Percentiles rank a stretch among this genome's conserved stretches.
Evolutionary conservation across 2,888 invertebrate species (phyloP).

Genomic region (Parthenolecanium corni): DNA sequence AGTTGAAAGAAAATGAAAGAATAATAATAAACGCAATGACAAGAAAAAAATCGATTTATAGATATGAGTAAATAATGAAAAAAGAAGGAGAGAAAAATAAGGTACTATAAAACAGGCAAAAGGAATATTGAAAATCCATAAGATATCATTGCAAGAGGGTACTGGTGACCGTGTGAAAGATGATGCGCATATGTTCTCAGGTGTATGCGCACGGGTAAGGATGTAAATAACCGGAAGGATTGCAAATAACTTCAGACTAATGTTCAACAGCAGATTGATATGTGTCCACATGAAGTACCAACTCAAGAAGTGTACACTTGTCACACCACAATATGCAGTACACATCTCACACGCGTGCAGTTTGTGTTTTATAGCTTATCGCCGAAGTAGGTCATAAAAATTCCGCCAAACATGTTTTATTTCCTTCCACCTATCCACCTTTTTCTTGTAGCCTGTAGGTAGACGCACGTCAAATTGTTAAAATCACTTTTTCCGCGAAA

Average conservation of each 20-base stretch:
- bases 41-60: background rate
- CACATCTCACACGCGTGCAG: too few relatives aligned
- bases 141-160: constrained; percentile 1
- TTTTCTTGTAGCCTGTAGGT: too few relatives aligned
- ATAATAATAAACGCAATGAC: constrained; percentile 7
- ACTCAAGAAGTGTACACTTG: constrained; percentile 1
- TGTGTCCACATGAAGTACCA: constrained; percentile 6
- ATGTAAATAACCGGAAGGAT: constrained; percentile 12
- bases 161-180: constrained; percentile 19
- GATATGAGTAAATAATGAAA: background rate
- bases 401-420: too few relatives aligned
- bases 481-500: too few relatives aligned
- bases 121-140: constrained; percentile 4
- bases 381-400: too few relatives aligned
- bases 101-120: background rate
- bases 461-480: too few relatives aligned
- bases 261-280: constrained; percentile 14
- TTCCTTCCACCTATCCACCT: too few relatives aligned
- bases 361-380: too few relatives aligned
- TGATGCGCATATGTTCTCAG: constrained; percentile 20
- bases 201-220: background rate
- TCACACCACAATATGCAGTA: background rate
- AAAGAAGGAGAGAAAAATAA: background rate
- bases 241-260: constrained; percentile 14
- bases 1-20: background rate